Percentiles rank a stretch among this genome's conserved stretches.
phyloP scores from a whole-genome alignment of 2,888 invertebrate species.

The Drosophila conformis region DNA sequence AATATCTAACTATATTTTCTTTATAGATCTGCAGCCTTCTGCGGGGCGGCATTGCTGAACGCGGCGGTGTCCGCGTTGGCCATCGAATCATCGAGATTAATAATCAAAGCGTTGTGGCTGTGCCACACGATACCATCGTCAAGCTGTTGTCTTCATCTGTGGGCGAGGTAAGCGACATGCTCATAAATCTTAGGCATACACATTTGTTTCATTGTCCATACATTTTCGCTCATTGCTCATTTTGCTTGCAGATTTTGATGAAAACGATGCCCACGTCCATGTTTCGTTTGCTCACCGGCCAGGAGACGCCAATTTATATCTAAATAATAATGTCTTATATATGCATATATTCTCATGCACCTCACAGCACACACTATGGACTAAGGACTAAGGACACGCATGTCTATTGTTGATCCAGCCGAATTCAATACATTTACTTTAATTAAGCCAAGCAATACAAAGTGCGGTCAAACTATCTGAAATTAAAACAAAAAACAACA shows the following conservation, averaged over 20 bases:
- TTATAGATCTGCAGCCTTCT: constrained; percentile 97
- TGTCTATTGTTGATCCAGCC: constrained; percentile 14
- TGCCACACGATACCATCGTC: constrained; percentile 99
- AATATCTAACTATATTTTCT: background rate
- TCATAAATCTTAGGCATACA: background rate
- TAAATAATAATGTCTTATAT: constrained; percentile 85
- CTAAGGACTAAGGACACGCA: constrained; percentile 12
- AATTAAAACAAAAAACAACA: constrained; percentile 11
- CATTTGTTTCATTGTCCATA: background rate
- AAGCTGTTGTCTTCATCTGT: constrained; percentile 99
- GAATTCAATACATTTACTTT: constrained; percentile 18
- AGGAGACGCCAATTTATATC: constrained; percentile 99
- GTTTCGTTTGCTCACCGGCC: constrained; percentile 99
- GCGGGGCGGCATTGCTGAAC: constrained; percentile 98
- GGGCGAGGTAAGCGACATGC: constrained; percentile 92
- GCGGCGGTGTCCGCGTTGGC: constrained; percentile 99
- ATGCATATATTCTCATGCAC: constrained; percentile 42
- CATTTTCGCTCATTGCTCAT: constrained; percentile 23
- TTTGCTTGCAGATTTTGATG: constrained; percentile 96
- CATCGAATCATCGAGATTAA: constrained; percentile 99
- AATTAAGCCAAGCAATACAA: constrained; percentile 8
- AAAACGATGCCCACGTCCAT: constrained; percentile 99
- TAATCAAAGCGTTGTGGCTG: constrained; percentile 99
- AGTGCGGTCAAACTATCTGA: constrained; percentile 23
- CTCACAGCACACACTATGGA: constrained; percentile 28